Base-by-base conservation (phyloP, 2,113 vertebrate species). In the Ageneiosus marmoratus region DNA sequence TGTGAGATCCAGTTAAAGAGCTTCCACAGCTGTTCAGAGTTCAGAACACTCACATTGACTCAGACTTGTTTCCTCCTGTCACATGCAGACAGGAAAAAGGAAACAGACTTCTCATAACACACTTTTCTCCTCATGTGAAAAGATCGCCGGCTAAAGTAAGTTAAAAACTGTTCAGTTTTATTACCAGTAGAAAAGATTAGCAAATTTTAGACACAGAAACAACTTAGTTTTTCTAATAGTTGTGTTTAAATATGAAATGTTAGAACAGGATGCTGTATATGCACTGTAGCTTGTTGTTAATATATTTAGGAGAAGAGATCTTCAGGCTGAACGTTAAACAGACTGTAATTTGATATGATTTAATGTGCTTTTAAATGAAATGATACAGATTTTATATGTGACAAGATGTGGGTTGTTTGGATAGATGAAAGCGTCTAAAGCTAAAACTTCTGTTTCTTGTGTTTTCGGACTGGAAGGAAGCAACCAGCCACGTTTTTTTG, bases 1-100 rank as follows among this genome's bases (percentile, higher is more conserved):
- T 4, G 32, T 34, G 41, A 67, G 69, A 41, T 50, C 4, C 15
- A 51, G 15, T 80, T 84, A 63, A 80, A 84, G 48, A 27, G 74
- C 50, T 48, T 18, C 10, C 22, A 10, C 75, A 80, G 77, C 53
- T 79, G 74, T 78, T 51, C n/a, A 67, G 69, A 62, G 53, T 65
- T 11, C 53, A 63, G 60, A 83, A 29, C 29, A 55, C 16, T 77
- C 67, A 77, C 58, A 77, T 13, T 48, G 70, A 73, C 80, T 32
- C 37, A 41, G 12, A 70, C 22, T 48, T n/a, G 73, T 46, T 11
- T 78, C 34, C n/a, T 74, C 46, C 22, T 62, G 48, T 83, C 29
- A 58, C 4, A 44, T 60, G 50, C 20, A 70, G 58, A 81, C 79
- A 82, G 79, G 83, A 78, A 65, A 18, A 22, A 53, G 32, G 46